Evolutionary conservation across 2,888 invertebrate species (phyloP), one percentile per base, ranked within the genome.

Genomic region (Parnassius apollo): DNA sequence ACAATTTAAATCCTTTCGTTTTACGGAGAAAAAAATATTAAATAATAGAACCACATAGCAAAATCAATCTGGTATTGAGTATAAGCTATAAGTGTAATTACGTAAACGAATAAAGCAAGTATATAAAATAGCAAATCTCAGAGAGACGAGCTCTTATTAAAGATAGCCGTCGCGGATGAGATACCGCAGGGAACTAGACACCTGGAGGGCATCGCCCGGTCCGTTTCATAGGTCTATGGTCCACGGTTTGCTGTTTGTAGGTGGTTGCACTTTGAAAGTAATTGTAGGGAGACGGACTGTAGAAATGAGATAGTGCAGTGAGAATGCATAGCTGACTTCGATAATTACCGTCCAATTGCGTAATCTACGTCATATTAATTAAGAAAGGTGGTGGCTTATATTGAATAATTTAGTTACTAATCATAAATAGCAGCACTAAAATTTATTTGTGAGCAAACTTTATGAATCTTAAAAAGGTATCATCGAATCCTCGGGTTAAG

Each of bases 131-230:
- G 42, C 52, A 22, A 60, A 44, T 56, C 42, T 35, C 42, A 51
- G 56, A 35, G 13, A 49, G 50, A 25, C 42, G 58, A 59, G 56
- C 45, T 55, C 67, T 63, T 68, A 69, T 72, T 67, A 72, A 64
- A 71, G 71, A 72, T 71, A 70, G 67, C 68, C 71, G 77, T 73
- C 73, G 69, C 75, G 75, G 75, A 75, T 74, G 76, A 72, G 68
- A 67, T 71, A 64, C 71, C 79, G 70, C 71, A 75, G 78, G 80
- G 80, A 79, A 80, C 82, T 82, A 80, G 77, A 73, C 73, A 75
- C 71, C 74, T 67, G 73, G 54, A 82, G 85, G 82, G 81, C 82
- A 81, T 80, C 81, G 82, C 76, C 76, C 83, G 76, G 82, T 80
- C 74, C 73, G 71, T 79, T 76, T 79, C 78, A 75, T 81, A 77